Percentiles rank a stretch among this genome's conserved stretches.
Evolutionary conservation across 2,888 invertebrate genomes (phyloP).

Genomic region (Nemotelus nigrinus): DNA sequence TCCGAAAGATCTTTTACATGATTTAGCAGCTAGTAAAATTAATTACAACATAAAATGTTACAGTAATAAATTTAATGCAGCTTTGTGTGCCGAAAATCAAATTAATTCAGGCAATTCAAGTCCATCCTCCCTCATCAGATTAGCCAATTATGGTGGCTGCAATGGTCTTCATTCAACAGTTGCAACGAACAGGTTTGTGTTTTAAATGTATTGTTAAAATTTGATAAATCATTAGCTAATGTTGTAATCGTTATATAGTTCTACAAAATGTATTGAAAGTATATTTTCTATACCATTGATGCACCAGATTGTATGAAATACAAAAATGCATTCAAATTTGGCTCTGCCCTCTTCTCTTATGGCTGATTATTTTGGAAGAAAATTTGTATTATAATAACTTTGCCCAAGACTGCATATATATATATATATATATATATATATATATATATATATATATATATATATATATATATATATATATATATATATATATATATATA

Average conservation of each 20-base stretch:
- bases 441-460: too few species aligned
- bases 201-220: background rate
- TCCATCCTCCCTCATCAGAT: constrained; percentile 77
- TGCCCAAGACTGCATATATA: too few species aligned
- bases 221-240: background rate
- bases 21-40: constrained; percentile 84
- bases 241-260: background rate
- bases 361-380: too few species aligned
- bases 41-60: constrained; percentile 72
- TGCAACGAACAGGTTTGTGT: constrained; percentile 72
- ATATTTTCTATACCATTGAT: too few species aligned
- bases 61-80: constrained; percentile 77
- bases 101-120: constrained; percentile 78
- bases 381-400: too few species aligned
- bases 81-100: constrained; percentile 75
- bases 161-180: constrained; percentile 83
- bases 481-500: too few species aligned
- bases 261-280: background rate
- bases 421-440: too few species aligned
- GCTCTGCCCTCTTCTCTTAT: too few species aligned
- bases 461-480: too few species aligned
- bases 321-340: too few species aligned
- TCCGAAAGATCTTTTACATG: constrained; percentile 84
- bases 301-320: too few species aligned
- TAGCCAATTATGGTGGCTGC: constrained; percentile 76